Percentiles rank a stretch among this genome's conserved stretches.
Evolutionary conservation across 2,888 invertebrate species (phyloP).

Genomic region (Dichetophora obliterata): DNA sequence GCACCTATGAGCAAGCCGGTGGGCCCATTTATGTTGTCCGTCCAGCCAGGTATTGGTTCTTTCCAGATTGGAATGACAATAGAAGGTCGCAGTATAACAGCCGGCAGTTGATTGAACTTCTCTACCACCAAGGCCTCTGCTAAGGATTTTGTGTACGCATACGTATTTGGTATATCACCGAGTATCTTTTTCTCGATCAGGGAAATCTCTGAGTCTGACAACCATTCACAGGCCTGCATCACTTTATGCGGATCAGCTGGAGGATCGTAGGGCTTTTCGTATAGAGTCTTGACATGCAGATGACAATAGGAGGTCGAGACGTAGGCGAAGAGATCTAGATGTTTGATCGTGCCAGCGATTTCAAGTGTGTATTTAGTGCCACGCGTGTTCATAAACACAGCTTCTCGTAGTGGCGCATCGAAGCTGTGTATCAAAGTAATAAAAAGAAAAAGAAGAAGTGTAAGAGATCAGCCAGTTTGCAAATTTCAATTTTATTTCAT

Average conservation of each 20-base stretch:
- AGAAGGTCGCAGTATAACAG: slow-evolving; percentile 86
- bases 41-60: slow-evolving; percentile 90
- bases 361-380: slow-evolving; percentile 91
- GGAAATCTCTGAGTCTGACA: slow-evolving; percentile 79
- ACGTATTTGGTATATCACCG: slow-evolving; percentile 88
- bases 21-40: slow-evolving; percentile 95
- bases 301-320: slow-evolving; percentile 94
- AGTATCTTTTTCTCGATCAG: slow-evolving; percentile 77
- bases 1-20: slow-evolving; percentile 84
- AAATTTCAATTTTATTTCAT: too few relatives aligned
- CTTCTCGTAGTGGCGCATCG: slow-evolving; percentile 90
- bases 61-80: slow-evolving; percentile 91
- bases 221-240: slow-evolving; percentile 83
- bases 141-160: slow-evolving; percentile 91
- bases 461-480: too few relatives aligned
- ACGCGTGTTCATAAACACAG: slow-evolving; percentile 91
- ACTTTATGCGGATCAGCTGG: slow-evolving; percentile 82
- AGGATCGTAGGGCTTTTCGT: slow-evolving; percentile 89
- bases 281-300: slow-evolving; percentile 82
- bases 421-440: slow-evolving; percentile 72
- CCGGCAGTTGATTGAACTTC: slow-evolving; percentile 81
- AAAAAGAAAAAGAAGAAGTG: neutral
- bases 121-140: slow-evolving; percentile 88
- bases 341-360: slow-evolving; percentile 82
- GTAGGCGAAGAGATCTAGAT: slow-evolving; percentile 78